phyloP scores from a whole-genome alignment of 2,113 vertebrate species.

The Spilogale gracilis region DNA sequence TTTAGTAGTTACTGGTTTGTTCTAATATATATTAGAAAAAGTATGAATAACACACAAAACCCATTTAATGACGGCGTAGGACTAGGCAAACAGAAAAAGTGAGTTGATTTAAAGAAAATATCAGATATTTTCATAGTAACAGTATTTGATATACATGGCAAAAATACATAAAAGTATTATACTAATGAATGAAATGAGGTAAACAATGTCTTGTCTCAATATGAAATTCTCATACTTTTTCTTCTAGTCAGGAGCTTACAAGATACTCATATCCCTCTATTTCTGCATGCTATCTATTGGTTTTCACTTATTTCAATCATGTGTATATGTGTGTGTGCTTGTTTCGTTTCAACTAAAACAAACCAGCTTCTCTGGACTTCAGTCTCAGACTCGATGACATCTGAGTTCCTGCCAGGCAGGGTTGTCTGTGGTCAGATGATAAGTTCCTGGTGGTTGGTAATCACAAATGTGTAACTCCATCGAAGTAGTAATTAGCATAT shows the following conservation, averaged over 20 bases:
- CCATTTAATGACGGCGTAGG: not conserved
- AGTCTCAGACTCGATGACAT: not conserved
- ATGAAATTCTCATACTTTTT: slow-evolving; percentile 8
- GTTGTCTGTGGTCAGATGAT: not conserved
- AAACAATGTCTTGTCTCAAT: not conserved
- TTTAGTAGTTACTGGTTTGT: slow-evolving; percentile 34
- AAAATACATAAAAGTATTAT: not conserved
- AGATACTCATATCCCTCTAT: not conserved
- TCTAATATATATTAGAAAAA: slow-evolving; percentile 10
- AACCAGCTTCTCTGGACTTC: slow-evolving; percentile 18
- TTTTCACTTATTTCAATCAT: slow-evolving; percentile 25
- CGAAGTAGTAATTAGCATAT: not conserved
- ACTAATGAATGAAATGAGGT: not conserved
- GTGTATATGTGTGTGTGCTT: not conserved
- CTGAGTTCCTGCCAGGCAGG: not conserved
- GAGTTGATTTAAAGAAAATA: not conserved
- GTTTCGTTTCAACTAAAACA: slow-evolving; percentile 46
- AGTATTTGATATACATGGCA: not conserved
- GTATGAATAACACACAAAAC: not conserved
- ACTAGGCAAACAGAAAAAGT: not conserved
- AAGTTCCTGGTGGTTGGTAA: not conserved
- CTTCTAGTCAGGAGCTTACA: not conserved
- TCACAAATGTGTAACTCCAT: not conserved
- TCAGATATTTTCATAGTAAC: not conserved
- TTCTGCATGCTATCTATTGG: not conserved